Percentiles rank a stretch among this genome's conserved stretches.
Evolutionary conservation across 2,797 vertebrate genomes (phyloP).

Genomic region (Chromobotia macracanthus): DNA sequence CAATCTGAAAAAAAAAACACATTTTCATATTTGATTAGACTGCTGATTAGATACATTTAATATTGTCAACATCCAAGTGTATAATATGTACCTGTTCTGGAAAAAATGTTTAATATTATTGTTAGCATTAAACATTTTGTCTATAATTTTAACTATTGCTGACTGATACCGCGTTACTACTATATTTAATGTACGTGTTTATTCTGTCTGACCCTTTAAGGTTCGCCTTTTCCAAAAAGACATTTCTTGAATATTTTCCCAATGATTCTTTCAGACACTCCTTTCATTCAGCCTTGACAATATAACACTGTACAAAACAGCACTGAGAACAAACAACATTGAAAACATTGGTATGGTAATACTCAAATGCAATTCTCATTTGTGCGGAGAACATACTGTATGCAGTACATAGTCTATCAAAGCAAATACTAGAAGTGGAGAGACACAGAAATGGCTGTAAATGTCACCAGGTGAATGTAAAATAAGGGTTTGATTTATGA

Average conservation of each 20-base stretch:
- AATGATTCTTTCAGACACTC: not conserved
- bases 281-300: slow-evolving; percentile 14
- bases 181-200: not conserved
- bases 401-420: not conserved
- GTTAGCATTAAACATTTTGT: slow-evolving; percentile 28
- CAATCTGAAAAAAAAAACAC: not conserved
- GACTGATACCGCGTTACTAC: not conserved
- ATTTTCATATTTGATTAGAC: slow-evolving; percentile 28
- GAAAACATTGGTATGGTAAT: not conserved
- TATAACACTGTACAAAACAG: slow-evolving; percentile 22
- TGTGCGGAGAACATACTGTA: slow-evolving; percentile 5
- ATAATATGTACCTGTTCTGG: not conserved
- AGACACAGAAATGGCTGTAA: not conserved
- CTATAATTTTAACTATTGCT: slow-evolving; percentile 26
- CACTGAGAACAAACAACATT: slow-evolving; percentile 23
- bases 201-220: not conserved
- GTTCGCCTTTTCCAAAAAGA: not conserved
- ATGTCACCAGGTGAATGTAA: not conserved
- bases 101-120: slow-evolving; percentile 12
- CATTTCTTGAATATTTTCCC: not conserved
- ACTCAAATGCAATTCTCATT: not conserved
- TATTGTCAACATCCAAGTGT: slow-evolving; percentile 10
- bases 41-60: slow-evolving; percentile 21
- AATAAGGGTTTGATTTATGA: not conserved
- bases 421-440: slow-evolving; percentile 7